These are phyloP conservation scores for Acrossocheilus wenchowensis DNA, from an alignment of 2,797 vertebrate species.

Conservation along the genomic window DNA sequence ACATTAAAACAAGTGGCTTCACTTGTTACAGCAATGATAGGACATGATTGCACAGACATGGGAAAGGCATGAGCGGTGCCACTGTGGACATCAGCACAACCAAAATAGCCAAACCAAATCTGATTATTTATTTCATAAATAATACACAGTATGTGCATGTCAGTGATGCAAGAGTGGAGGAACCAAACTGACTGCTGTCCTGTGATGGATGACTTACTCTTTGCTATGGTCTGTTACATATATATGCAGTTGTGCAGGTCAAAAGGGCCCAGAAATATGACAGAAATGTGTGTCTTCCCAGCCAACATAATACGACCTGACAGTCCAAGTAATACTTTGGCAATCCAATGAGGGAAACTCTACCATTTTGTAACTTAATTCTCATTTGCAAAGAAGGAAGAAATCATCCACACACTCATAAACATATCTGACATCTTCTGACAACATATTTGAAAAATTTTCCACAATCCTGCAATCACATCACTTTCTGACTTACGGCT, in stretches of 20 bases:
- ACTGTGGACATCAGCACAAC: background rate
- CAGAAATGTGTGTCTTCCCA: background rate
- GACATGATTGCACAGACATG: slow-evolving; percentile 1
- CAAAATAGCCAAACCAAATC: background rate
- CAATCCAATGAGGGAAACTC: background rate
- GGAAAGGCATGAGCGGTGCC: background rate
- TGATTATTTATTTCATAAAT: background rate
- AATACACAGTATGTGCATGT: slow-evolving; percentile 3
- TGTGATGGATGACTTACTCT: slow-evolving; percentile 2
- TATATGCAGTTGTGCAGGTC: background rate
- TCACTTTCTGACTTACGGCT: too few relatives aligned
- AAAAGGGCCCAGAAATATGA: background rate
- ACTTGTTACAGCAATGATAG: slow-evolving; percentile 15
- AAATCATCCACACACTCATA: background rate
- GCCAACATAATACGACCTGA: background rate
- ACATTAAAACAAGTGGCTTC: slow-evolving; percentile 43
- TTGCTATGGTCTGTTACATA: background rate
- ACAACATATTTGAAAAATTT: background rate
- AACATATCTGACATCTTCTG: background rate
- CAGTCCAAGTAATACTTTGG: background rate
- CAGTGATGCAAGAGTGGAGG: background rate
- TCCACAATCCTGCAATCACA: background rate
- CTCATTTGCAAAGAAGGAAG: background rate
- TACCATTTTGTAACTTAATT: background rate
- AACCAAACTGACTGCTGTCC: background rate